Conservation (phyloP, 2,797 vertebrate species). For the Siniperca undulata region DNA sequence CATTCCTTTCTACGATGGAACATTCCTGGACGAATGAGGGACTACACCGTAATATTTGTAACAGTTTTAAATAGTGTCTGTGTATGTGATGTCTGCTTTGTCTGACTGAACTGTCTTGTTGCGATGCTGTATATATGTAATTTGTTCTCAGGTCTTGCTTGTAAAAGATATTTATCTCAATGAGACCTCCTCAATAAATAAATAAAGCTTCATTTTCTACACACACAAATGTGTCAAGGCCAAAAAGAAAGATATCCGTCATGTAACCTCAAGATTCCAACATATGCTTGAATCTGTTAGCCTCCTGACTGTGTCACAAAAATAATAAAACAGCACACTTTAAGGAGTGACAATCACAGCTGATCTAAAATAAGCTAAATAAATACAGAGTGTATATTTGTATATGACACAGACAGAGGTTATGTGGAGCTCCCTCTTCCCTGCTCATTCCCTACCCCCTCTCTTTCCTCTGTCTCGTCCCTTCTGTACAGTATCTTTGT, state of each 20-base stretch:
- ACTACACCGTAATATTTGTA: no score
- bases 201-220: not conserved
- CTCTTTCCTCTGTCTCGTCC: slow-evolving; percentile 37
- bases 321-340: not conserved
- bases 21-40: no score
- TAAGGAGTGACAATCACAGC: no score
- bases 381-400: not conserved
- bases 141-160: not conserved
- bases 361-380: not conserved
- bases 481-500: slow-evolving; percentile 67
- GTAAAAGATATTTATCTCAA: not conserved
- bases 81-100: not conserved
- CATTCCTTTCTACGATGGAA: no score
- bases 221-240: not conserved
- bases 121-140: not conserved
- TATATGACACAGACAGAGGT: slow-evolving; percentile 20
- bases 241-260: not conserved
- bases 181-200: not conserved
- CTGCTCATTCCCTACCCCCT: slow-evolving; percentile 26
- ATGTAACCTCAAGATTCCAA: slow-evolving; percentile 16
- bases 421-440: slow-evolving; percentile 8
- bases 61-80: not conserved
- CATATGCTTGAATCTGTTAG: not conserved
- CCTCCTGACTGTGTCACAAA: not conserved
- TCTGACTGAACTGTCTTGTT: not conserved